A percentile compares a stretch with the other conserved stretches of the same genome.
Evolutionary conservation across 1,140 invertebrate genomes (phyloP).

Genomic region (Drosophila eugracilis): DNA sequence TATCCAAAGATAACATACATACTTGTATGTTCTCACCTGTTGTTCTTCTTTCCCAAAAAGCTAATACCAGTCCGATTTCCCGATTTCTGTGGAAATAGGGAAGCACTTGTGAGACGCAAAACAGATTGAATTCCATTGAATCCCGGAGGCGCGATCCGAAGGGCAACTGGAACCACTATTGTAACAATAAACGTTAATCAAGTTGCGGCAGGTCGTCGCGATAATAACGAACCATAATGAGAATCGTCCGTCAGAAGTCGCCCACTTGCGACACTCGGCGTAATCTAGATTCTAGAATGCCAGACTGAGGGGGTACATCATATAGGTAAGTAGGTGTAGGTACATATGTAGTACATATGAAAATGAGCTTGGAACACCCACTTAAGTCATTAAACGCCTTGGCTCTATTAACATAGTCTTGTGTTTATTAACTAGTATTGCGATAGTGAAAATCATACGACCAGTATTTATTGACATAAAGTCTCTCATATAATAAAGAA

Average conservation of each 20-base stretch:
- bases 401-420: neutral
- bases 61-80: no score
- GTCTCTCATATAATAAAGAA: no score
- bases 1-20: no score
- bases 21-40: no score
- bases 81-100: neutral
- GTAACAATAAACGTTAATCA: conserved; percentile 8
- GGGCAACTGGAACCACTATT: conserved; percentile 26
- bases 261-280: conserved; percentile 35
- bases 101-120: neutral
- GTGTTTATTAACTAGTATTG: no score
- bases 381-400: conserved; percentile 19
- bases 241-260: neutral
- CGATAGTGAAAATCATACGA: no score
- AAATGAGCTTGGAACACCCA: conserved; percentile 4
- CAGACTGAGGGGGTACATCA: conserved; percentile 5
- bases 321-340: neutral
- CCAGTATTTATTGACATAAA: no score
- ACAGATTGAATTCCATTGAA: conserved; percentile 18
- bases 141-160: conserved; percentile 1
- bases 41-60: no score
- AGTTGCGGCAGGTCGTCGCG: conserved; percentile 42
- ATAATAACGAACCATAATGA: conserved; percentile 18
- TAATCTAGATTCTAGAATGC: conserved; percentile 26
- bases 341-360: neutral